A percentile compares a stretch with the other conserved stretches of the same genome.
These are phyloP conservation scores for Lithobates pipiens DNA, from an alignment of 2,797 vertebrate species.

Conservation along the genomic window DNA sequence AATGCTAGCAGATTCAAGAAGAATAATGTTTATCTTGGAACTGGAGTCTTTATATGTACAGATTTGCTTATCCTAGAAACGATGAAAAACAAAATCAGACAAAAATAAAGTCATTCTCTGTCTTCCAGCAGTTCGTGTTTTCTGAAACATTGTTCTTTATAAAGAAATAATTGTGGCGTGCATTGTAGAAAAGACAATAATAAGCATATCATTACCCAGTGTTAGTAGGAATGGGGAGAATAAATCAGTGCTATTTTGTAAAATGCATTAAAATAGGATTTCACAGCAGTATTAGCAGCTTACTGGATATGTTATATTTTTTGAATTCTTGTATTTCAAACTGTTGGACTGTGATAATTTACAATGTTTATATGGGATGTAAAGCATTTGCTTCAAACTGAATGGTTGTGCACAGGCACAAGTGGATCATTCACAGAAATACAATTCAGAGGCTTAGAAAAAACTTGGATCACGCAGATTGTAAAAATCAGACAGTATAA, in stretches of 20 bases:
- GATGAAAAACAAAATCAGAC: slow-evolving; percentile 2
- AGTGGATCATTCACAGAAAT: background rate
- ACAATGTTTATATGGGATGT: background rate
- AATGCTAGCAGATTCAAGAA: background rate
- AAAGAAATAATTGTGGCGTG: slow-evolving; percentile 8
- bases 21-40: slow-evolving; percentile 28
- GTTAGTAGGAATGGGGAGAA: background rate
- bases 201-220: slow-evolving; percentile 5
- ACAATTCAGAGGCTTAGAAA: background rate
- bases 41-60: slow-evolving; percentile 12
- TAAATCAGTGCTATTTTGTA: background rate
- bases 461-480: background rate
- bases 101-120: slow-evolving; percentile 13
- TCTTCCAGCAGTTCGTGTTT: slow-evolving; percentile 7
- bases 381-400: background rate
- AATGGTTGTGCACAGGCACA: background rate
- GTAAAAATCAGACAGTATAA: background rate
- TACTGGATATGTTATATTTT: background rate
- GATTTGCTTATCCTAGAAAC: background rate
- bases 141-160: background rate
- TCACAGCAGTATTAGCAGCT: background rate
- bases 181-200: background rate
- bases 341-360: background rate
- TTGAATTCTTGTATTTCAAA: background rate
- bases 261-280: background rate